Evolutionary conservation across 2,113 vertebrate genomes (phyloP).

Genomic region (Ia io): DNA sequence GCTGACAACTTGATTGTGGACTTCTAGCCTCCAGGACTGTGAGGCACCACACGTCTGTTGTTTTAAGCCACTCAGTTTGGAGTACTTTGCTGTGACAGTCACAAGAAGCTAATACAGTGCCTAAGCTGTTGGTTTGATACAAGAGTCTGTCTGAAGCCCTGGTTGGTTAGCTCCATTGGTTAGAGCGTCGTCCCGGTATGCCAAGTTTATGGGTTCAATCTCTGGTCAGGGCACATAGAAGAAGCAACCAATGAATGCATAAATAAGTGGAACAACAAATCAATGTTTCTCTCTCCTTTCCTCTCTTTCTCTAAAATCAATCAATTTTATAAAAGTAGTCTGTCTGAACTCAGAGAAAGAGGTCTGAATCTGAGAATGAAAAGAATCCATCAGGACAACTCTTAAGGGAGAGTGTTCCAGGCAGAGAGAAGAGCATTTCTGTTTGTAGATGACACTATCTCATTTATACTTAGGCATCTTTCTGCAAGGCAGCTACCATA

Average conservation of each 20-base stretch:
- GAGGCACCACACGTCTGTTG: not conserved
- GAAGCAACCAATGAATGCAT: no score
- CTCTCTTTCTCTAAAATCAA: no score
- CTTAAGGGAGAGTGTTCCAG: not conserved
- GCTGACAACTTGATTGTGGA: not conserved
- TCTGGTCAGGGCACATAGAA: no score
- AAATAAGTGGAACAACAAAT: no score
- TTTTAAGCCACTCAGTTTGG: not conserved
- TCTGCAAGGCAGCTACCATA: not conserved
- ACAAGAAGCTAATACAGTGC: not conserved
- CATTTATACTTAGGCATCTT: not conserved
- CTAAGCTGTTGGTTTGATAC: not conserved
- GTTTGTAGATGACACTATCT: not conserved
- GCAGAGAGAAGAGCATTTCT: not conserved
- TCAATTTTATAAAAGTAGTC: no score
- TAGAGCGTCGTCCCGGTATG: no score
- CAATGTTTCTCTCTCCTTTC: no score
- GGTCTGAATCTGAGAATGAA: not conserved
- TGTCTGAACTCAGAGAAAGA: not conserved
- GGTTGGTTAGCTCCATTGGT: no score
- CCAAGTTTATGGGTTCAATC: no score
- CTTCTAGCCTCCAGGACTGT: not conserved
- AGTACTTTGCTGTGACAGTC: not conserved
- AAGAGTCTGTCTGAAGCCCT: no score
- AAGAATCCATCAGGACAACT: not conserved